Conservation (phyloP, 1,140 invertebrate species). For the Meloidogyne floridensis region DNA sequence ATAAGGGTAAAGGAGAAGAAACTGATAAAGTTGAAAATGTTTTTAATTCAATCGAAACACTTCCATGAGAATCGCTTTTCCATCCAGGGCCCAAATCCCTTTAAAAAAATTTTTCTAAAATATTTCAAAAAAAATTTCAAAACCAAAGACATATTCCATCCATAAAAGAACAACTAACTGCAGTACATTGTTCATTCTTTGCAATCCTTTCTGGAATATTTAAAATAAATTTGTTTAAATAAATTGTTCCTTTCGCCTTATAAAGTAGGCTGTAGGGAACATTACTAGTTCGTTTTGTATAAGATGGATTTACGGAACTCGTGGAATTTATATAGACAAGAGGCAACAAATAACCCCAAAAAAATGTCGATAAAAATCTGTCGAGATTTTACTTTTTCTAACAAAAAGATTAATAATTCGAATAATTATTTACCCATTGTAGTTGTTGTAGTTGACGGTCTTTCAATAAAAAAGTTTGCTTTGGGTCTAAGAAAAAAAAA, state of each 20-base stretch:
- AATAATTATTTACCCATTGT: neutral
- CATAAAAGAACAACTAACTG: constrained; percentile 39
- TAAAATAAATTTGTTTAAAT: too few species aligned
- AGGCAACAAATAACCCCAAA: too few species aligned
- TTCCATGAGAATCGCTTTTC: constrained; percentile 20
- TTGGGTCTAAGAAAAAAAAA: neutral
- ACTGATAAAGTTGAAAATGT: neutral
- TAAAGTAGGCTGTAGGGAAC: too few species aligned
- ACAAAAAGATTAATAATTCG: neutral
- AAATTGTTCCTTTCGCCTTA: too few species aligned
- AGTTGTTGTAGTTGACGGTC: neutral
- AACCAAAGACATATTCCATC: constrained; percentile 37
- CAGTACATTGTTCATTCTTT: constrained; percentile 7
- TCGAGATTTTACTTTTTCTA: too few species aligned
- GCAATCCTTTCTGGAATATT: neutral
- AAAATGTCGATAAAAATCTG: too few species aligned
- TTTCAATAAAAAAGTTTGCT: neutral
- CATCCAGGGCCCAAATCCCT: constrained; percentile 29
- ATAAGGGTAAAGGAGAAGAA: too few species aligned
- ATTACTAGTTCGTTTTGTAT: too few species aligned
- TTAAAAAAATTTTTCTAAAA: neutral
- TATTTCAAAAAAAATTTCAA: neutral
- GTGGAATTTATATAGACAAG: too few species aligned
- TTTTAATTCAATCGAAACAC: constrained; percentile 22
- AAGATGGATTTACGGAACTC: too few species aligned